A percentile compares a stretch with the other conserved stretches of the same genome.
These are phyloP conservation scores for Peucedramus taeniatus DNA, from an alignment of 2,113 vertebrate genomes.

Conservation along the genomic window DNA sequence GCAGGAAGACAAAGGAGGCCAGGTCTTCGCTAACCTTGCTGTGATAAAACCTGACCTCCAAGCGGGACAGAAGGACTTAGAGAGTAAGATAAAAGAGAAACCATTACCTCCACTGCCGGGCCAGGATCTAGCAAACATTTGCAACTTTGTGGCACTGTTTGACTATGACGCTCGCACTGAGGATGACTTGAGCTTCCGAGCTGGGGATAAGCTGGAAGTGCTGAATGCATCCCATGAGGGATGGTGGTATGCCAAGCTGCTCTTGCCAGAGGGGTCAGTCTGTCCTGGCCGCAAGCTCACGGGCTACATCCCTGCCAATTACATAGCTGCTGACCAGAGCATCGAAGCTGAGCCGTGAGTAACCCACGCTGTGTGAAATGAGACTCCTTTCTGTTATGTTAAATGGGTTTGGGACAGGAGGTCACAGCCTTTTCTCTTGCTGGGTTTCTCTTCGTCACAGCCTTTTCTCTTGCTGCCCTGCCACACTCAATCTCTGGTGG, in stretches of 20 bases:
- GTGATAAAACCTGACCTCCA: neutral
- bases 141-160: slow-evolving; percentile 82
- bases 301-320: slow-evolving; percentile 93
- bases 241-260: slow-evolving; percentile 87
- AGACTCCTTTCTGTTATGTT: neutral
- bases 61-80: neutral
- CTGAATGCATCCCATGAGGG: slow-evolving; percentile 72
- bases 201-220: slow-evolving; percentile 82
- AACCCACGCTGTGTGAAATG: neutral
- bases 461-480: neutral
- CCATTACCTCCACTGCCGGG: neutral
- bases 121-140: neutral
- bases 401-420: neutral
- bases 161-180: slow-evolving; percentile 86
- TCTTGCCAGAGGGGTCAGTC: slow-evolving; percentile 63
- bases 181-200: slow-evolving; percentile 85
- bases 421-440: neutral
- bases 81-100: neutral
- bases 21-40: neutral
- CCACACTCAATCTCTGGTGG: neutral
- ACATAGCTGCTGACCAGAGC: slow-evolving; percentile 84
- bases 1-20: neutral
- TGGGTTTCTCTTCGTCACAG: rapidly evolving
- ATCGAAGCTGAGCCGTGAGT: slow-evolving; percentile 90
- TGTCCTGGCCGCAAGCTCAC: slow-evolving; percentile 22